A percentile compares a stretch with the other conserved stretches of the same genome.
Conservation (phyloP, 2,113 vertebrate species). For the Scophthalmus maximus region DNA sequence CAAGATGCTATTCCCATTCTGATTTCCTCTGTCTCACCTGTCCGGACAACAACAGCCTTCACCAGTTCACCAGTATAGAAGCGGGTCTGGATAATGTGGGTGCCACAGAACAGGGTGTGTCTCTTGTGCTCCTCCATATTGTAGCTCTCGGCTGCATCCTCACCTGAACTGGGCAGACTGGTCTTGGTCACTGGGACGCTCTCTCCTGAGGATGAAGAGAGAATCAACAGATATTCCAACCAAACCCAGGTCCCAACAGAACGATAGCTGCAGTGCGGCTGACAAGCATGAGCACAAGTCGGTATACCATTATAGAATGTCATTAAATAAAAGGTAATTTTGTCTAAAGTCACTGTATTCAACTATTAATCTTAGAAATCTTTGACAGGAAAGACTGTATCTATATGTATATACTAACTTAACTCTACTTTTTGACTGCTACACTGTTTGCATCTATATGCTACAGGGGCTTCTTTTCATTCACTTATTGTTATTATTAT, state of each 20-base stretch:
- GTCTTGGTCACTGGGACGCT: conserved; percentile 97
- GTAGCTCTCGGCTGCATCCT: conserved; percentile 81
- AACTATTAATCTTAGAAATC: background rate
- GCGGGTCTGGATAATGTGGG: conserved; percentile 95
- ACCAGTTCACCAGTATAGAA: conserved; percentile 93
- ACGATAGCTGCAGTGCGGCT: background rate
- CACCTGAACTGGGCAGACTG: conserved; percentile 88
- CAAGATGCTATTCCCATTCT: no score
- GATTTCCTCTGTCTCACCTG: conserved; percentile 81
- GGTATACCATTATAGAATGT: background rate
- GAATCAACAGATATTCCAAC: background rate
- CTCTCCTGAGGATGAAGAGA: conserved; percentile 83
- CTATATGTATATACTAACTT: background rate
- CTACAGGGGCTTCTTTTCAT: no score
- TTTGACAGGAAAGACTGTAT: background rate
- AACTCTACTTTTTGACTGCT: no score
- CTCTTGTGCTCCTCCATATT: conserved; percentile 89
- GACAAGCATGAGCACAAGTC: background rate
- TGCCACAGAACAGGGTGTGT: conserved; percentile 95
- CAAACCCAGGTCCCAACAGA: background rate
- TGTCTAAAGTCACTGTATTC: background rate
- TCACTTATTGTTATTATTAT: no score
- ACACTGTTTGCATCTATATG: no score
- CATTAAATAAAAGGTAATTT: background rate
- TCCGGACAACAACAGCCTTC: conserved; percentile 93